A percentile compares a stretch with the other conserved stretches of the same genome.
Conservation (phyloP, 2,113 vertebrate species). For the Solea solea region DNA sequence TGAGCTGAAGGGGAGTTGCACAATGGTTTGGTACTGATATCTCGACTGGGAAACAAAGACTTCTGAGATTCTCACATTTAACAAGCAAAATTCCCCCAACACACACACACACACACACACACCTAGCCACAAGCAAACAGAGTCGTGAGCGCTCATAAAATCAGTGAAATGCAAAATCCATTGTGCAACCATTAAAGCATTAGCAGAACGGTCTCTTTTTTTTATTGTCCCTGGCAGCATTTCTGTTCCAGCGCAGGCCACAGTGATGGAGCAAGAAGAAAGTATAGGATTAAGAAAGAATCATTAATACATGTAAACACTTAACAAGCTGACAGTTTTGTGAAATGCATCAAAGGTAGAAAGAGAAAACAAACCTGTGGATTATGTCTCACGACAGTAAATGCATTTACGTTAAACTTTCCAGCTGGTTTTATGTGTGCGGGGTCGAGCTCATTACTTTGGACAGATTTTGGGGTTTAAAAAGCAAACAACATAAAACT, state of each 20-base stretch:
- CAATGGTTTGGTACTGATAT: slow-evolving; percentile 28
- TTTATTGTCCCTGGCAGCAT: slow-evolving; percentile 56
- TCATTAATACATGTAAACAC: slow-evolving; percentile 22
- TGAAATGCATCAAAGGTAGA: slow-evolving; percentile 23
- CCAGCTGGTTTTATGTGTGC: slow-evolving; percentile 26
- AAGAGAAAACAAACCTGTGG: slow-evolving; percentile 52
- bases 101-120: slow-evolving; percentile 26
- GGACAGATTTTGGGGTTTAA: slow-evolving; percentile 13
- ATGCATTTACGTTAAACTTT: slow-evolving; percentile 42
- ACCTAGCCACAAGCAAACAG: slow-evolving; percentile 21
- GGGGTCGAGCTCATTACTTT: slow-evolving; percentile 32
- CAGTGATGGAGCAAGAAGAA: slow-evolving; percentile 46
- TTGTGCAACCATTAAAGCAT: slow-evolving; percentile 69
- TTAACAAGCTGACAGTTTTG: slow-evolving; percentile 16
- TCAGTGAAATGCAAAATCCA: slow-evolving; percentile 65
- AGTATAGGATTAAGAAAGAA: slow-evolving; percentile 43
- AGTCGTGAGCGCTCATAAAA: slow-evolving; percentile 66
- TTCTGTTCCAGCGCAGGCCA: slow-evolving; percentile 34
- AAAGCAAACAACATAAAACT: slow-evolving; percentile 20
- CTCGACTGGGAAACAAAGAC: slow-evolving; percentile 51
- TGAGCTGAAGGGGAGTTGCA: slow-evolving; percentile 25
- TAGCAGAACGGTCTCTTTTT: slow-evolving; percentile 34
- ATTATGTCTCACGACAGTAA: slow-evolving; percentile 35
- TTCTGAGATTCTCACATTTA: slow-evolving; percentile 64
- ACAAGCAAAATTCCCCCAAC: slow-evolving; percentile 54